Conservation (phyloP, 2,888 invertebrate genomes). For the Drosophila antonietae region DNA sequence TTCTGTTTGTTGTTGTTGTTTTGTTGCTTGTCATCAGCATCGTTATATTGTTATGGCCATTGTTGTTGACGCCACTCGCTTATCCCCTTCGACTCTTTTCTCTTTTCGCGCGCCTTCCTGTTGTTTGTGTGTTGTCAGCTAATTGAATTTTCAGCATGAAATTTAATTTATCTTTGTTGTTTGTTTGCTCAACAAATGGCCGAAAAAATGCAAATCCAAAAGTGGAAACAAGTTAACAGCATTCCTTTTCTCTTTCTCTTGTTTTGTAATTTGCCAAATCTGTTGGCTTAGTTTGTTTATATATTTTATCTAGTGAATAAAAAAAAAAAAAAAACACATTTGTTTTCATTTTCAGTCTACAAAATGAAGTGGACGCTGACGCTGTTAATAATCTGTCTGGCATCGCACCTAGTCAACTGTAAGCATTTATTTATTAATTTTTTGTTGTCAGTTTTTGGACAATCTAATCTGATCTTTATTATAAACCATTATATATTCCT, state of each 20-base stretch:
- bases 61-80: conserved; percentile 50
- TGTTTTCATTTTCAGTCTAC: conserved; percentile 43
- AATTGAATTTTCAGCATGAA: conserved; percentile 80
- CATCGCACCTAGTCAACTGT: conserved; percentile 50
- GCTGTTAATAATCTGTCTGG: conserved; percentile 53
- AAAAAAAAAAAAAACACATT: conserved; percentile 43
- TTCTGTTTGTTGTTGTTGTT: conserved; percentile 35
- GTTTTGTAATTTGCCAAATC: conserved; percentile 41
- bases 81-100: conserved; percentile 20
- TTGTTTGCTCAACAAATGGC: conserved; percentile 71
- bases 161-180: conserved; percentile 79
- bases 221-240: conserved; percentile 52
- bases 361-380: conserved; percentile 56
- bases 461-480: conserved; percentile 1
- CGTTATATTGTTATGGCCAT: conserved; percentile 79
- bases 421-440: conserved; percentile 20
- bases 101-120: conserved; percentile 25
- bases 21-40: conserved; percentile 71
- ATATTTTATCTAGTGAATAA: conserved; percentile 24
- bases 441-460: background rate
- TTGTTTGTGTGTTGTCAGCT: conserved; percentile 74
- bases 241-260: conserved; percentile 30
- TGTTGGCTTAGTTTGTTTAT: conserved; percentile 44
- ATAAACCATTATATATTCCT: conserved; percentile 1
- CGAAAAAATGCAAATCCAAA: conserved; percentile 48